Evolutionary conservation across 2,113 vertebrate species (phyloP), one percentile per base, ranked within the genome.

Genomic region (Panurus biarmicus): DNA sequence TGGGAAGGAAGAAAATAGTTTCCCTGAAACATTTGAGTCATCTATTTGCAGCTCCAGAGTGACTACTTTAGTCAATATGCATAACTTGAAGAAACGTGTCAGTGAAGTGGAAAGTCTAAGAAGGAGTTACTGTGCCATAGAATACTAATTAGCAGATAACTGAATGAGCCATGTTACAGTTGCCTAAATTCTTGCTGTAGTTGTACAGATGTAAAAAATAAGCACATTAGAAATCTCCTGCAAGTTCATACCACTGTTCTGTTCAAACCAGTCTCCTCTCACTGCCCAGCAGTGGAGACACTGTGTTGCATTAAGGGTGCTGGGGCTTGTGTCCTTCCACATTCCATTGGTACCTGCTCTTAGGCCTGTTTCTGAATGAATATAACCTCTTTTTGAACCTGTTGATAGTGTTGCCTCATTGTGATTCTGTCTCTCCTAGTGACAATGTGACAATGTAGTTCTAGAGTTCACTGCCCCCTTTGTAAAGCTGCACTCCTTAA

Each of bases 391-490:
- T 82, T 74, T 51, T 61, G 23, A 76, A 44, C 7, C 21, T 61
- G 2, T 28, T 81, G 22, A 23, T 67, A 8, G 19, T 35, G 18
- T 56, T 70, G 19, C 22, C 11, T 81, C 8, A 21, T 11, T 76
- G 38, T 76, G 48, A 45, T 12, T 11, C 14, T 0, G 0, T 31
- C 17, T 72, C 26, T 24, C 28, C 31, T 36, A 9, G 14, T 0
- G 2, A n/a, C 11, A 22, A 22, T 28, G 33, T 16, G 54, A 40
- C 45, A 73, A 15, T 3, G 4, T 20, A 23, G 7, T 44, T 44
- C 10, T 31, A 12, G 48, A 50, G 9, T 14, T 90, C n/a, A 28
- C 12, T 62, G 36, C 4, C 3, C 7, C 2, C 36, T 74, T 70
- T 14, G 24, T 48, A 45, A 75, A 73, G 5, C 14, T 64, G 31